These are phyloP conservation scores for Hipposideros armiger DNA, from an alignment of 2,113 vertebrate genomes.

Conservation along the genomic window DNA sequence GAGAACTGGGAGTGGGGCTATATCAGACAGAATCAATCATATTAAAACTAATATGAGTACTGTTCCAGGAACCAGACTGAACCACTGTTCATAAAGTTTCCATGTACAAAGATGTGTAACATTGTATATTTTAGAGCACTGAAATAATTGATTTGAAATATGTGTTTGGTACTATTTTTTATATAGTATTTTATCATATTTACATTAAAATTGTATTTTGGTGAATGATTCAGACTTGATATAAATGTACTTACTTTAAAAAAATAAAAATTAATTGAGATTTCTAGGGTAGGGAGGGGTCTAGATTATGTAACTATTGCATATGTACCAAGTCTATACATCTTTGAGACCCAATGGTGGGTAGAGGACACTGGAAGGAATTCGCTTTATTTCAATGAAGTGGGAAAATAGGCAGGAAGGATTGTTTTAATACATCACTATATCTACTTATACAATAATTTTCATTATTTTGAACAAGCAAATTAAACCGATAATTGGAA, in stretches of 20 bases:
- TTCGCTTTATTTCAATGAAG: background rate
- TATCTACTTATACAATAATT: background rate
- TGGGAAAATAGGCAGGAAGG: background rate
- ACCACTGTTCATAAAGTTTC: background rate
- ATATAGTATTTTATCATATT: background rate
- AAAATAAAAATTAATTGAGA: background rate
- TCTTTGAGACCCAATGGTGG: background rate
- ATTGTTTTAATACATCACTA: background rate
- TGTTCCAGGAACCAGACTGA: background rate
- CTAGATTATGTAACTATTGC: background rate
- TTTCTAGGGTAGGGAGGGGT: fast-evolving
- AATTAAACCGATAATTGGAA: background rate
- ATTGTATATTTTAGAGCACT: background rate
- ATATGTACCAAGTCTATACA: background rate
- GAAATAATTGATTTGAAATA: background rate
- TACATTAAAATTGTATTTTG: background rate
- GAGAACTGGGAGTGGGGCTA: background rate
- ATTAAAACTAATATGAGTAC: background rate
- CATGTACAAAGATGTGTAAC: background rate
- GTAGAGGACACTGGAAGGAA: background rate
- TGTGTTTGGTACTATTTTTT: background rate
- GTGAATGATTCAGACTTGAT: background rate
- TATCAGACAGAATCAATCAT: background rate
- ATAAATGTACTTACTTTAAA: background rate
- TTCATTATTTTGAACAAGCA: slow-evolving; percentile 9